These are phyloP conservation scores for Brachionus koreanus DNA, from an alignment of 1,140 invertebrate species.

Conservation along the genomic window DNA sequence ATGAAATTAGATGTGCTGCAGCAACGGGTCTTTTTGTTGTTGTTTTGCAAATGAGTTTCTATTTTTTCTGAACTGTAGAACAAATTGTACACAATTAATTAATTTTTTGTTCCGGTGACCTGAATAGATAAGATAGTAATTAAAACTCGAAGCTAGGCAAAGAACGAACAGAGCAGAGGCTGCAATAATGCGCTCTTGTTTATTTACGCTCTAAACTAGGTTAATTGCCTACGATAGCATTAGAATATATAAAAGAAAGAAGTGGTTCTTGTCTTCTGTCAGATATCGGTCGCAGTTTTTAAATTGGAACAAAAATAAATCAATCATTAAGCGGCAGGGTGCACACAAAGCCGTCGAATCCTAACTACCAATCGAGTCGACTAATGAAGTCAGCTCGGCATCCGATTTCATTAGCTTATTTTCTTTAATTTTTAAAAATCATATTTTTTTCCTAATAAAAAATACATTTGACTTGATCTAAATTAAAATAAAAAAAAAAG, in stretches of 20 bases:
- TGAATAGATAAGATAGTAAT: constrained; percentile 36
- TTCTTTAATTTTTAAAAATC: not conserved
- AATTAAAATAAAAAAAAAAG: not conserved
- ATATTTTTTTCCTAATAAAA: too few species aligned
- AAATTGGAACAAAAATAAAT: constrained; percentile 4
- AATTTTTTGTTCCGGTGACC: constrained; percentile 1
- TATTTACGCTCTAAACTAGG: constrained; percentile 28
- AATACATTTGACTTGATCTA: too few species aligned
- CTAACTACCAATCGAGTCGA: not conserved
- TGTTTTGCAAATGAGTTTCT: not conserved
- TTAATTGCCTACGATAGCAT: constrained; percentile 24
- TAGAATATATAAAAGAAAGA: not conserved
- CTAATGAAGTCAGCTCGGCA: too few species aligned
- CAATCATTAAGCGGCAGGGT: not conserved
- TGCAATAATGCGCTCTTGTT: not conserved
- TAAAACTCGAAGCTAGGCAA: not conserved
- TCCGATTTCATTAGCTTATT: not conserved
- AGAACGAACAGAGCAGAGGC: not conserved
- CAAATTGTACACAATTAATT: constrained; percentile 14
- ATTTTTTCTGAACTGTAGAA: not conserved
- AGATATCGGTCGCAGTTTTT: not conserved
- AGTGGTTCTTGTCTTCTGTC: constrained; percentile 24
- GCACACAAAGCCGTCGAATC: not conserved
- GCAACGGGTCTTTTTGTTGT: not conserved
- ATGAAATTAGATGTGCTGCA: too few species aligned